Evolutionary conservation across 2,113 vertebrate species (phyloP).

Genomic region (Stictonetta naevosa): DNA sequence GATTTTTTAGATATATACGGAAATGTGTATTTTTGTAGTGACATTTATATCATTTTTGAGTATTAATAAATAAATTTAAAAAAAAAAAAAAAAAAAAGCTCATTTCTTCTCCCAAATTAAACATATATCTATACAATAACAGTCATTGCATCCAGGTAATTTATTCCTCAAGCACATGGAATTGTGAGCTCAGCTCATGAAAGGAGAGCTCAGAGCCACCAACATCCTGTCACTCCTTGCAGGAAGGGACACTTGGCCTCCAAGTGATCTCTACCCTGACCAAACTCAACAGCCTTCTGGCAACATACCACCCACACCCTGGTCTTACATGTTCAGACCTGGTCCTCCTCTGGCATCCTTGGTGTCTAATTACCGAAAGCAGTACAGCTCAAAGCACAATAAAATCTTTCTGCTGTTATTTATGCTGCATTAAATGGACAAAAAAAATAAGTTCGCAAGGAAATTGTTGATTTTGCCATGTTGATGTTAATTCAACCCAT

Average conservation of each 20-base stretch:
- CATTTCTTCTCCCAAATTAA: not conserved
- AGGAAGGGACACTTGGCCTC: not conserved
- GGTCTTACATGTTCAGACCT: not conserved
- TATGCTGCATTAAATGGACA: not conserved
- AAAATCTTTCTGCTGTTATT: not conserved
- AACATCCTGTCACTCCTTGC: not conserved
- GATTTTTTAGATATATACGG: not conserved
- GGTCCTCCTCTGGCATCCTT: not conserved
- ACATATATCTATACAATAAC: not conserved
- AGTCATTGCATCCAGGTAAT: not conserved
- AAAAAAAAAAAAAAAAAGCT: not conserved
- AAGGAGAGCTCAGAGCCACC: not conserved
- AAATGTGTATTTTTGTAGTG: not conserved
- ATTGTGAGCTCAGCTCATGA: not conserved
- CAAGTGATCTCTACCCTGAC: not conserved
- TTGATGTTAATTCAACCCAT: not conserved
- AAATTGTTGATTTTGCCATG: not conserved
- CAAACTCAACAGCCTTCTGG: not conserved
- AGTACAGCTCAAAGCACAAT: not conserved
- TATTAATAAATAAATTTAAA: not conserved
- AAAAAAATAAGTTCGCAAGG: not conserved
- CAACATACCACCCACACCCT: not conserved
- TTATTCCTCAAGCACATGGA: not conserved
- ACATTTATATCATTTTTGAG: not conserved
- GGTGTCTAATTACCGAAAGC: accelerated